These are phyloP conservation scores for Phataginus tricuspis DNA, from an alignment of 2,797 vertebrate species.

Conservation along the genomic window DNA sequence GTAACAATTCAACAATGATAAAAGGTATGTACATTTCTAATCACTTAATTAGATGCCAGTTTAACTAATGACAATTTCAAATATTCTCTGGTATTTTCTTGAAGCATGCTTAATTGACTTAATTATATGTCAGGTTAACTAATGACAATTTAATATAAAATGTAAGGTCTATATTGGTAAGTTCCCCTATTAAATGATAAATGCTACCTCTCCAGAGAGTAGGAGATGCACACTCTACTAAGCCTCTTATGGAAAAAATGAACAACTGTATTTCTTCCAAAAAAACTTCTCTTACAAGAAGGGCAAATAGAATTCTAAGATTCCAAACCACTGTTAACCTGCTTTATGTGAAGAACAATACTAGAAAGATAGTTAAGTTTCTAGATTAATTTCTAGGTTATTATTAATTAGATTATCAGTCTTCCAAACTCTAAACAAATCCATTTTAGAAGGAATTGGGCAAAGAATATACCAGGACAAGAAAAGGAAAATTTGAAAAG, in stretches of 20 bases:
- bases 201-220: not conserved
- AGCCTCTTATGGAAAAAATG: not conserved
- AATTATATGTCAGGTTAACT: constrained; percentile 23
- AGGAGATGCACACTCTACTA: not conserved
- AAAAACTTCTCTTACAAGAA: not conserved
- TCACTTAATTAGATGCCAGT: not conserved
- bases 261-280: constrained; percentile 12
- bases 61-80: constrained; percentile 9
- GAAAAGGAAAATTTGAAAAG: not conserved
- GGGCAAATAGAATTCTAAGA: constrained; percentile 25
- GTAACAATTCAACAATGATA: constrained; percentile 69
- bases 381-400: not conserved
- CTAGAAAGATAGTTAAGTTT: not conserved
- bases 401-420: constrained; percentile 15
- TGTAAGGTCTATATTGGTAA: not conserved
- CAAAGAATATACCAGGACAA: not conserved
- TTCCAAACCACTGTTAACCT: not conserved
- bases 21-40: constrained; percentile 81
- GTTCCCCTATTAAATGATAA: constrained; percentile 49
- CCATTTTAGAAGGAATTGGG: constrained; percentile 29
- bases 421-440: constrained; percentile 35
- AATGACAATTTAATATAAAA: constrained; percentile 51
- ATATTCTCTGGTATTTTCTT: constrained; percentile 56
- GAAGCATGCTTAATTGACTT: not conserved
- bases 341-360: constrained; percentile 38